A percentile compares a stretch with the other conserved stretches of the same genome.
Evolutionary conservation across 2,797 vertebrate genomes (phyloP).

Genomic region (Hippocampus kuda): DNA sequence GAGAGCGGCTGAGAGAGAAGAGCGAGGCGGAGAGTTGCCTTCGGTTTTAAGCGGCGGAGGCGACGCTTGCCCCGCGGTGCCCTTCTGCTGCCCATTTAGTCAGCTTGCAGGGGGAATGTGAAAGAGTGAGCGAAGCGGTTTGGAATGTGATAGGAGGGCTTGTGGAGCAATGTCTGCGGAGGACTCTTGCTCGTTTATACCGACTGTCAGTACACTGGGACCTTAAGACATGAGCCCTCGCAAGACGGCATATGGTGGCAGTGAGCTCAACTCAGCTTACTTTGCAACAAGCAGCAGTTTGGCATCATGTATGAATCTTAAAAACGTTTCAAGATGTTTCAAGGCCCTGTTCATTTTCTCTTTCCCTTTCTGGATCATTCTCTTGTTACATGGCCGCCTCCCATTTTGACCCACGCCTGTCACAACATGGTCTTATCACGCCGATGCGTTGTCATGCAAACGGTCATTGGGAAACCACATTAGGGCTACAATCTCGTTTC

Average conservation of each 20-base stretch:
- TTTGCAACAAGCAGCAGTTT: too few relatives aligned
- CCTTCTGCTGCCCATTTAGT: not conserved
- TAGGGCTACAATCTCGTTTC: not conserved
- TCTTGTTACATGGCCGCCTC: constrained; percentile 41
- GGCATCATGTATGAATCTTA: too few relatives aligned
- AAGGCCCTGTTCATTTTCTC: constrained; percentile 25
- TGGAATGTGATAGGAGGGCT: constrained; percentile 24
- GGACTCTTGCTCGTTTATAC: constrained; percentile 8
- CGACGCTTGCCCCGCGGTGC: constrained; percentile 7
- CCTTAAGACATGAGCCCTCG: not conserved
- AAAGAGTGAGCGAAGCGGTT: constrained; percentile 26
- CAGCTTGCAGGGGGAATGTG: not conserved
- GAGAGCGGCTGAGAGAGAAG: constrained; percentile 24
- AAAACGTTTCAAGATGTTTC: too few relatives aligned
- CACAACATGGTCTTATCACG: constrained; percentile 27
- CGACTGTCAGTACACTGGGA: not conserved
- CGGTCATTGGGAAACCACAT: constrained; percentile 26
- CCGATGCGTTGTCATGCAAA: constrained; percentile 29
- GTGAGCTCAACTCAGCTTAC: too few relatives aligned
- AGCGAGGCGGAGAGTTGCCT: constrained; percentile 45
- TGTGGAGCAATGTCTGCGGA: constrained; percentile 20
- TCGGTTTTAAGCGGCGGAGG: constrained; percentile 48
- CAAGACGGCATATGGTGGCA: too few relatives aligned
- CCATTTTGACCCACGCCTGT: constrained; percentile 19
- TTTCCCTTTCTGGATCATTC: constrained; percentile 27